Evolutionary conservation across 2,888 invertebrate species (phyloP), one percentile per base, ranked within the genome.

Genomic region (Gonocerus acuteangulatus): DNA sequence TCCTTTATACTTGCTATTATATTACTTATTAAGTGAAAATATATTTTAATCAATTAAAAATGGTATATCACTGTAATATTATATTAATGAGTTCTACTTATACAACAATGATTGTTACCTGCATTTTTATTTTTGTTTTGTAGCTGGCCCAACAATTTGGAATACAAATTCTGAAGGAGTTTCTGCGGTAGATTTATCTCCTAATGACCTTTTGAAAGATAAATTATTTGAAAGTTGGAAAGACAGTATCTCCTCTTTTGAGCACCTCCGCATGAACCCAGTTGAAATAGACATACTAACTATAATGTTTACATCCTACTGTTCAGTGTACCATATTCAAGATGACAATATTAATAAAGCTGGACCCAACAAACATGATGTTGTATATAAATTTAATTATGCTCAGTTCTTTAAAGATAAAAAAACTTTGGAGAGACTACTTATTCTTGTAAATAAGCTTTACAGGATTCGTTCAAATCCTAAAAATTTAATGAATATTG

Each of bases 71-170:
- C n/a, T n/a, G n/a, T n/a, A n/a, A n/a, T n/a, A n/a, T n/a, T n/a
- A n/a, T n/a, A n/a, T n/a, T n/a, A n/a, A n/a, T n/a, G n/a, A n/a
- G n/a, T n/a, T n/a, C n/a, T n/a, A n/a, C n/a, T n/a, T n/a, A n/a
- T n/a, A n/a, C n/a, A n/a, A n/a, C n/a, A n/a, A n/a, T n/a, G n/a
- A n/a, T n/a, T n/a, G n/a, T n/a, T n/a, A n/a, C n/a, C n/a, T n/a
- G n/a, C n/a, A n/a, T n/a, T n/a, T n/a, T n/a, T n/a, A n/a, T n/a
- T n/a, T n/a, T n/a, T n/a, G n/a, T n/a, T 42, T 54, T 36, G 7
- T n/a, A 54, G 54, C 39, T 54, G 54, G 54, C 4, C 21, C 39
- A 3, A 42, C 54, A 1, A 23, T 54, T 22, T 54, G 54, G 54
- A 54, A 54, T 22, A 42, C 1, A 23, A 36, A 39, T 1, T 42